Percentiles rank a stretch among this genome's conserved stretches.
Conservation (phyloP, 2,113 vertebrate species). For the Ctenomys sociabilis region DNA sequence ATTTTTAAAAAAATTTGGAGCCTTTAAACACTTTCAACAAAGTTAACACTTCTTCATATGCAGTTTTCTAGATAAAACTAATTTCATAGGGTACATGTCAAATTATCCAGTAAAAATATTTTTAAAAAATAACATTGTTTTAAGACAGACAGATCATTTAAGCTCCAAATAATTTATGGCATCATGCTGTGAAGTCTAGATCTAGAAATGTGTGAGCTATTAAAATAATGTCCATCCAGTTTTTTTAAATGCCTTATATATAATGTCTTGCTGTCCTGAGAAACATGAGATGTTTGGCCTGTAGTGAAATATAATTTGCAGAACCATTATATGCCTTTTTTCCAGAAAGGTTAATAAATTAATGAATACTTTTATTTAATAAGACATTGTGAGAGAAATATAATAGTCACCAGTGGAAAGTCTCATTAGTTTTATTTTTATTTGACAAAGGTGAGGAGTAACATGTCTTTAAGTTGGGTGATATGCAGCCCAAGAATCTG, state of each 20-base stretch:
- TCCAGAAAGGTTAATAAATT: conserved; percentile 47
- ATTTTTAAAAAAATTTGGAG: conserved; percentile 62
- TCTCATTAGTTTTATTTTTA: conserved; percentile 49
- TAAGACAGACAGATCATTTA: conserved; percentile 38
- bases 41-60: background rate
- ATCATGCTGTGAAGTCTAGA: conserved; percentile 38
- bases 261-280: background rate
- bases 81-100: conserved; percentile 21
- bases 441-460: background rate
- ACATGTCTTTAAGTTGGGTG: conserved; percentile 19
- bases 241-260: conserved; percentile 57
- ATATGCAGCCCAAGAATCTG: background rate
- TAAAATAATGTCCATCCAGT: background rate
- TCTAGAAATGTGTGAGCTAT: conserved; percentile 57
- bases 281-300: conserved; percentile 42
- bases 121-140: conserved; percentile 68
- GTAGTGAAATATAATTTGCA: conserved; percentile 4
- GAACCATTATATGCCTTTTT: conserved; percentile 15
- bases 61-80: conserved; percentile 30
- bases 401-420: conserved; percentile 10
- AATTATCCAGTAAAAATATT: conserved; percentile 36
- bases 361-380: conserved; percentile 46
- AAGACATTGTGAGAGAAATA: conserved; percentile 10
- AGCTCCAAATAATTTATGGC: conserved; percentile 47
- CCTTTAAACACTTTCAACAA: conserved; percentile 50